phyloP scores from a whole-genome alignment of 2,113 vertebrate genomes.

The Maccullochella peelii region DNA sequence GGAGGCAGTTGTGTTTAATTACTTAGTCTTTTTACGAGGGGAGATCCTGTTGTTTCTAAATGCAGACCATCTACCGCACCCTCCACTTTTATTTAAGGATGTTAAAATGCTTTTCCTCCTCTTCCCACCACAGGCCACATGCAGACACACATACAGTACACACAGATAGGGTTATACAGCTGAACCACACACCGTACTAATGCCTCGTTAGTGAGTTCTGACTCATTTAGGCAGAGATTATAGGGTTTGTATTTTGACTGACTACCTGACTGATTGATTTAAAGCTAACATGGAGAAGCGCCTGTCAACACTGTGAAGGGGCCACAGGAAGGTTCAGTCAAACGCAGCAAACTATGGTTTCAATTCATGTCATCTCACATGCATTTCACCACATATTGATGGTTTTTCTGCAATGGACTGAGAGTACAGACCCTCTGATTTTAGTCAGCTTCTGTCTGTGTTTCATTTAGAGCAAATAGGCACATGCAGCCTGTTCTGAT shows the following conservation, averaged over 20 bases:
- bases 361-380: not conserved
- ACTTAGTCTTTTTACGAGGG: slow-evolving; percentile 43
- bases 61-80: slow-evolving; percentile 45
- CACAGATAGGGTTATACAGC: slow-evolving; percentile 43
- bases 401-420: not conserved
- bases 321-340: slow-evolving; percentile 6
- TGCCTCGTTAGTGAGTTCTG: slow-evolving; percentile 61
- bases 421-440: not conserved
- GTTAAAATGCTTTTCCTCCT: slow-evolving; percentile 56
- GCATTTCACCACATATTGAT: slow-evolving; percentile 4
- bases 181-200: slow-evolving; percentile 55
- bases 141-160: slow-evolving; percentile 30
- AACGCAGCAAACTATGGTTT: not conserved
- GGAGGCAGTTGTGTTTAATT: slow-evolving; percentile 53
- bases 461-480: slow-evolving; percentile 23
- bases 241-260: slow-evolving; percentile 42
- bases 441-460: slow-evolving; percentile 3
- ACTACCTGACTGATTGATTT: slow-evolving; percentile 37
- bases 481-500: slow-evolving; percentile 19
- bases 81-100: slow-evolving; percentile 53
- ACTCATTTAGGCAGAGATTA: slow-evolving; percentile 65
- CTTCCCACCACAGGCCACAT: slow-evolving; percentile 55
- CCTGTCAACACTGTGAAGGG: slow-evolving; percentile 15
- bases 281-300: not conserved
- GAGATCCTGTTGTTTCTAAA: slow-evolving; percentile 66